These are phyloP conservation scores for Picathartes gymnocephalus DNA, from an alignment of 2,113 vertebrate species.

Conservation along the genomic window DNA sequence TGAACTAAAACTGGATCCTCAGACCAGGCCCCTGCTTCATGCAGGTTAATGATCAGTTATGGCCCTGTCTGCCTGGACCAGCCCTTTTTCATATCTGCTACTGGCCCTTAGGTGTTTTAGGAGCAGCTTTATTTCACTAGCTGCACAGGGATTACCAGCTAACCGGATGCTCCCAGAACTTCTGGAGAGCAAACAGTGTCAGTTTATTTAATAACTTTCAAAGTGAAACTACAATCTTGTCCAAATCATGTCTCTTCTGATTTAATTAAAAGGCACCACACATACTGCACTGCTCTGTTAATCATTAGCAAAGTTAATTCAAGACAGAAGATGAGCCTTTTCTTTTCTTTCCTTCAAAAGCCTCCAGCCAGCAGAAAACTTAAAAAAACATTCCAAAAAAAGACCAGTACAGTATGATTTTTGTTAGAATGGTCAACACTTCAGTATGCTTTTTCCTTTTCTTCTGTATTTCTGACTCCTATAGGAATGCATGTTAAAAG, in stretches of 20 bases:
- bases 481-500: conserved; percentile 1
- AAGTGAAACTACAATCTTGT: conserved; percentile 67
- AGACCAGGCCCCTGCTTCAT: neutral
- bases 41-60: neutral
- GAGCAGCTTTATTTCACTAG: conserved; percentile 19
- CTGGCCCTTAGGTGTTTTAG: neutral
- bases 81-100: neutral
- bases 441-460: neutral
- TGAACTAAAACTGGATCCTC: neutral
- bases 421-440: conserved; percentile 22
- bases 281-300: conserved; percentile 61
- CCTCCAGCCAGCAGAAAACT: conserved; percentile 17
- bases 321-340: conserved; percentile 50
- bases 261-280: conserved; percentile 65
- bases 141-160: conserved; percentile 28
- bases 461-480: conserved; percentile 17
- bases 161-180: conserved; percentile 49
- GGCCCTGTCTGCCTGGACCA: neutral
- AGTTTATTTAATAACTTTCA: conserved; percentile 68
- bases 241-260: conserved; percentile 65
- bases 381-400: neutral
- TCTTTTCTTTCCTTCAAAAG: conserved; percentile 45
- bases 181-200: conserved; percentile 48
- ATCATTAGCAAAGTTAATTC: conserved; percentile 60
- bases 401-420: conserved; percentile 13